These are phyloP conservation scores for Apaloderma vittatum DNA, from an alignment of 2,113 vertebrate species.

Conservation along the genomic window DNA sequence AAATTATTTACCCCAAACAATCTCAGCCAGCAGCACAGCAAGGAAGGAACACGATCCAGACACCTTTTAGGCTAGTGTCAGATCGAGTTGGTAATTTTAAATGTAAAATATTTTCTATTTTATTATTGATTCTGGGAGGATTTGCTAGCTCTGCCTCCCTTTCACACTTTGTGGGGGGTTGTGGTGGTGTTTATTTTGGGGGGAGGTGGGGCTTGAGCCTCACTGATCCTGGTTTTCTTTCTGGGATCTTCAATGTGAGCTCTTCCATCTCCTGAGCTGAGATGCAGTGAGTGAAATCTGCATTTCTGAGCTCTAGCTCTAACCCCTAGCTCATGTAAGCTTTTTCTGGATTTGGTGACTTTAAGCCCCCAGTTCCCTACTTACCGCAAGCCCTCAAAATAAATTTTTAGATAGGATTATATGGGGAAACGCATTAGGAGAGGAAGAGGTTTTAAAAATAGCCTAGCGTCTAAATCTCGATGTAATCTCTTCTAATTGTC, in stretches of 20 bases:
- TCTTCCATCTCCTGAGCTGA: not conserved
- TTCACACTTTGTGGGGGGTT: not conserved
- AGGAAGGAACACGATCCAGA: not conserved
- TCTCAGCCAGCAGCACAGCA: not conserved
- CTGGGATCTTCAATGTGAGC: not conserved
- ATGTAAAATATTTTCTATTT: not conserved
- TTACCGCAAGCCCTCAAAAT: not conserved
- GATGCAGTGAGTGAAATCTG: not conserved
- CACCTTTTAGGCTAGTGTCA: not conserved
- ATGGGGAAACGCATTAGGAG: not conserved
- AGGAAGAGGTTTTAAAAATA: conserved; percentile 45
- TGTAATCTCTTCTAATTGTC: conserved; percentile 20
- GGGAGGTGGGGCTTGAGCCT: not conserved
- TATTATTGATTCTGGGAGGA: not conserved
- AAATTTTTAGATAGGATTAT: conserved; percentile 43
- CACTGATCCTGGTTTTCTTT: not conserved
- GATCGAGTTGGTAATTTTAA: not conserved
- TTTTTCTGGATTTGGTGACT: conserved; percentile 8
- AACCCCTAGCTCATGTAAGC: not conserved
- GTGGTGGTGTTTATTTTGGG: not conserved
- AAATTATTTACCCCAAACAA: not conserved
- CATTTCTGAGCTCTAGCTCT: not conserved
- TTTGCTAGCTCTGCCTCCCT: not conserved
- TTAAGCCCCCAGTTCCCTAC: not conserved
- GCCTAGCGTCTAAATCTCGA: not conserved